Evolutionary conservation across 2,797 vertebrate genomes (phyloP).

Genomic region (Furcifer pardalis): DNA sequence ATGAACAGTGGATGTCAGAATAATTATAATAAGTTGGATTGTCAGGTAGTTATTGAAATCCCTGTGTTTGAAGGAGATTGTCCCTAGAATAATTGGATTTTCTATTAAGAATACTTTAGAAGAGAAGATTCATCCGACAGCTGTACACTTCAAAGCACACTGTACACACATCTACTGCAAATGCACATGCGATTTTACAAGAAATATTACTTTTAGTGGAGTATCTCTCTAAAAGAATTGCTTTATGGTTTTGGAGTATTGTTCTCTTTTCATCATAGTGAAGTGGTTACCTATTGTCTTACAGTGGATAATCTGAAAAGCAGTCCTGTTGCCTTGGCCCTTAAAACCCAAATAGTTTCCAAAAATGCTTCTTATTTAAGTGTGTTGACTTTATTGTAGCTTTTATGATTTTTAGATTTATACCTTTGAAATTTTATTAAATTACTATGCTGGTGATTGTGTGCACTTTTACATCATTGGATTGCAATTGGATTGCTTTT

Average conservation of each 20-base stretch:
- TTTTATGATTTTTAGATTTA: too few relatives aligned
- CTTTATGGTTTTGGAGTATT: neutral
- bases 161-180: neutral
- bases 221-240: neutral
- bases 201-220: neutral
- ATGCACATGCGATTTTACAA: neutral
- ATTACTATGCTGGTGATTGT: too few relatives aligned
- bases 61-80: neutral
- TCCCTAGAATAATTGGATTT: constrained; percentile 2
- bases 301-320: neutral
- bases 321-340: constrained; percentile 32
- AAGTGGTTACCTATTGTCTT: neutral
- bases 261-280: neutral
- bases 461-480: too few relatives aligned
- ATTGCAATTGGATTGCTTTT: too few relatives aligned
- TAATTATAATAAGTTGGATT: neutral
- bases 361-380: too few relatives aligned
- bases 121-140: neutral
- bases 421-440: too few relatives aligned
- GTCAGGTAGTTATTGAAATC: neutral
- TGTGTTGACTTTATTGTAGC: too few relatives aligned
- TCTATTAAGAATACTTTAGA: neutral
- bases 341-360: constrained; percentile 32
- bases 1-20: neutral
- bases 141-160: neutral